Conservation (phyloP, 2,888 invertebrate species). For the Hermodice carunculata region DNA sequence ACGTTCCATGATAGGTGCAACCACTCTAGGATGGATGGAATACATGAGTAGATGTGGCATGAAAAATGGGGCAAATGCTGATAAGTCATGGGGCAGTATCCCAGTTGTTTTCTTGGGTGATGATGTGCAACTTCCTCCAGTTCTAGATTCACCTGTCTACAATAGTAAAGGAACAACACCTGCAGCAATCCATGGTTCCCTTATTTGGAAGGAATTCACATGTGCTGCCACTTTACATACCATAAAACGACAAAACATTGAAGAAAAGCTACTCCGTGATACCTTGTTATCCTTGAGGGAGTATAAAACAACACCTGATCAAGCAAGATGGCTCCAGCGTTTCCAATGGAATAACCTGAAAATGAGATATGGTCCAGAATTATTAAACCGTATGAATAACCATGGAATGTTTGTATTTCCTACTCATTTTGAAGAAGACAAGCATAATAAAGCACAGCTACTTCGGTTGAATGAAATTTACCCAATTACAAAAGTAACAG, state of each 20-base stretch:
- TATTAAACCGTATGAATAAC: constrained; percentile 7
- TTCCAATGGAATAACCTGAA: constrained; percentile 27
- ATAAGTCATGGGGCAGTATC: constrained; percentile 33
- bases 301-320: constrained; percentile 15
- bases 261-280: constrained; percentile 16
- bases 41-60: constrained; percentile 10
- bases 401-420: constrained; percentile 3
- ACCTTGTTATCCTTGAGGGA: constrained; percentile 10
- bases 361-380: constrained; percentile 8
- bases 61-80: constrained; percentile 10
- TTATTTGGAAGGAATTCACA: constrained; percentile 36
- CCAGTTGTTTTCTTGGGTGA: constrained; percentile 40
- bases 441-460: background rate
- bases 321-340: constrained; percentile 33
- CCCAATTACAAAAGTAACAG: constrained; percentile 9
- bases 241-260: constrained; percentile 26
- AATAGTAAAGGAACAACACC: constrained; percentile 12
- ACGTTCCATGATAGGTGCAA: background rate
- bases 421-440: background rate
- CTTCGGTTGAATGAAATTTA: background rate
- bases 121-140: constrained; percentile 36
- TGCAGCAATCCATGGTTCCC: constrained; percentile 34
- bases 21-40: constrained; percentile 22
- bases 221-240: constrained; percentile 25
- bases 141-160: constrained; percentile 32